Evolutionary conservation across 2,797 vertebrate species (phyloP), one percentile per base, ranked within the genome.

Genomic region (Centropyge bicolor): DNA sequence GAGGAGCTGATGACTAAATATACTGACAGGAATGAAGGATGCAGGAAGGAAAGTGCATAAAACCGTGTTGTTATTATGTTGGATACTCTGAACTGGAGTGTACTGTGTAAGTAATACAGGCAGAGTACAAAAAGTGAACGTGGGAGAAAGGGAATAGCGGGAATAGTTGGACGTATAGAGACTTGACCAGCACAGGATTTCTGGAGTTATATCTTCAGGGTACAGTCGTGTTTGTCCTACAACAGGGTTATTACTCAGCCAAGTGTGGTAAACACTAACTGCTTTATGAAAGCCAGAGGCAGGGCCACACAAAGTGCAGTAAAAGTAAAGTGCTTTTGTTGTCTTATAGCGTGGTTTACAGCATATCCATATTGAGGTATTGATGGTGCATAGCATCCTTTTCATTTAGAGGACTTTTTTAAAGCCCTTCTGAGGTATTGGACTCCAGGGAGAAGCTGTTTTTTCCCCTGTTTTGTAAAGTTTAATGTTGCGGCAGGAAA

Each of bases 261-360:
- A 84, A 89, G 89, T 94, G 91, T 86, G 89, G 88, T 83, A 89
- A 93, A 92, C 91, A 91, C 89, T 88, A 88, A 92, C 91, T 90
- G 89, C 90, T 92, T 89, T 88, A 88, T 91, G 88, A 90, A 90
- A 92, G 89, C 92, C 88, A 85, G 88, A 89, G 87, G 87, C 92
- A 88, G 88, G 88, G 84, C 86, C 89, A 85, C 89, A 86, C 83
- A 86, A 85, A 91, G 81, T 88, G 87, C 85, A 88, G 80, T 88
- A 85, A 91, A 92, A 90, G 85, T 86, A 81, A 87, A 88, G 87
- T 83, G 88, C 82, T 85, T 92, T 91, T 84, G 83, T 88, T 87
- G 80, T 91, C 87, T 87, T 79, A 82, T 85, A 77, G 86, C 81
- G 80, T 88, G 85, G 88, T 92, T 91, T 88, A 91, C 89, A 84